Evolutionary conservation across 2,888 invertebrate genomes (phyloP).

Genomic region (Sesia apiformis): DNA sequence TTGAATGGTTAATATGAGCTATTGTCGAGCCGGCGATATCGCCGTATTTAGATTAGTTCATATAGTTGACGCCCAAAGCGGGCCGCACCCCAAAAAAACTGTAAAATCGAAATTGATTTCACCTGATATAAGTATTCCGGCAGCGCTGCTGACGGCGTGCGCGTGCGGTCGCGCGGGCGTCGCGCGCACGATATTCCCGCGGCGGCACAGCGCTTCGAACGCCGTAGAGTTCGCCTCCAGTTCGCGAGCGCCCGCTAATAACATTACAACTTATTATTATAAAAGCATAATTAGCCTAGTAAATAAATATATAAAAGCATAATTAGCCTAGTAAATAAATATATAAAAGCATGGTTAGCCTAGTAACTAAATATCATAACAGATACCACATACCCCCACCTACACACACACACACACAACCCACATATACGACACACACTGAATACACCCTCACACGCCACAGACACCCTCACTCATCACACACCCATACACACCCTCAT

Average conservation of each 20-base stretch:
- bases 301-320: background rate
- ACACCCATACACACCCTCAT: too few relatives aligned
- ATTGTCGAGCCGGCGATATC: too few relatives aligned
- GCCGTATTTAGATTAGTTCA: background rate
- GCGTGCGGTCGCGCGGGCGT: slow-evolving; percentile 21
- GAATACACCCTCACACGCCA: too few relatives aligned
- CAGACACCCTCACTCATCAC: too few relatives aligned
- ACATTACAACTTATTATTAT: background rate
- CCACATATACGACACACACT: too few relatives aligned
- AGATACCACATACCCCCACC: too few relatives aligned
- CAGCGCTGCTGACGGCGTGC: slow-evolving; percentile 50
- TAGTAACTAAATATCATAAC: background rate
- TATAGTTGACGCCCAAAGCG: too few relatives aligned
- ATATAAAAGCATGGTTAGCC: background rate
- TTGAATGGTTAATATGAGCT: too few relatives aligned
- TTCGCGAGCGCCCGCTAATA: slow-evolving; percentile 24
- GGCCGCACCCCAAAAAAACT: too few relatives aligned
- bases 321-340: background rate
- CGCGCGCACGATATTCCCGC: slow-evolving; percentile 56
- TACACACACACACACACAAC: too few relatives aligned
- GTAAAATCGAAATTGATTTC: too few relatives aligned
- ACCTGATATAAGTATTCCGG: slow-evolving; percentile 73
- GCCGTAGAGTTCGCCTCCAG: slow-evolving; percentile 37
- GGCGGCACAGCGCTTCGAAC: slow-evolving; percentile 56
- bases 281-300: background rate